Evolutionary conservation across 2,113 vertebrate species (phyloP).

Genomic region (Heterotis niloticus): DNA sequence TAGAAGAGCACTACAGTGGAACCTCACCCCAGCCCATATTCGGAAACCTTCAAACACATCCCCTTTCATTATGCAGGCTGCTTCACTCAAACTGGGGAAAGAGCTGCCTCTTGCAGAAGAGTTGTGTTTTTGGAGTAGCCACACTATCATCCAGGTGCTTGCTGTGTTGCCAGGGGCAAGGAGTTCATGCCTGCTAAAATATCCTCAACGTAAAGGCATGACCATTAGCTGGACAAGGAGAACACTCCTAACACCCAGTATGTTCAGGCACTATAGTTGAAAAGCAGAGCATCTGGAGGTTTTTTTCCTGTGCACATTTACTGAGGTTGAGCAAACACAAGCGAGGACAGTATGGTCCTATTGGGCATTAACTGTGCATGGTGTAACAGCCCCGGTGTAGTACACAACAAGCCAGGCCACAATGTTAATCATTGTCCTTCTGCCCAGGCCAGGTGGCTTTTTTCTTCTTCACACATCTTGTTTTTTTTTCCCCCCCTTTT

Average conservation of each 20-base stretch:
- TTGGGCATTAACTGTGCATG: neutral
- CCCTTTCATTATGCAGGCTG: neutral
- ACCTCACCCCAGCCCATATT: neutral
- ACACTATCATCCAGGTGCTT: neutral
- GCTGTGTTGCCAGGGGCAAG: slow-evolving; percentile 11
- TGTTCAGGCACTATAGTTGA: neutral
- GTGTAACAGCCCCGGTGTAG: neutral
- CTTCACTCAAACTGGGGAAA: neutral
- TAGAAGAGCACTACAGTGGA: too few species aligned
- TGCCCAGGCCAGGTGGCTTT: neutral
- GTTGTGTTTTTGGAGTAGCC: slow-evolving; percentile 15
- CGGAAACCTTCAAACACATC: neutral
- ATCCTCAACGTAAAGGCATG: too few species aligned
- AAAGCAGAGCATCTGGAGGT: neutral
- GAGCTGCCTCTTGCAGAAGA: neutral
- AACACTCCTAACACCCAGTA: neutral
- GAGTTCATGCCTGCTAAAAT: neutral
- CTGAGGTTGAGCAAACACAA: neutral
- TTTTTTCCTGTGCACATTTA: neutral
- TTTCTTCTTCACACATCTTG: neutral
- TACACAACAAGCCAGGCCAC: neutral
- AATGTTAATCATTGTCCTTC: neutral
- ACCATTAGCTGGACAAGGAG: slow-evolving; percentile 7
- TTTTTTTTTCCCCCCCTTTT: slow-evolving; percentile 9
- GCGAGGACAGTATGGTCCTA: neutral